These are phyloP conservation scores for Podarcis muralis DNA, from an alignment of 2,113 vertebrate genomes.

Conservation along the genomic window DNA sequence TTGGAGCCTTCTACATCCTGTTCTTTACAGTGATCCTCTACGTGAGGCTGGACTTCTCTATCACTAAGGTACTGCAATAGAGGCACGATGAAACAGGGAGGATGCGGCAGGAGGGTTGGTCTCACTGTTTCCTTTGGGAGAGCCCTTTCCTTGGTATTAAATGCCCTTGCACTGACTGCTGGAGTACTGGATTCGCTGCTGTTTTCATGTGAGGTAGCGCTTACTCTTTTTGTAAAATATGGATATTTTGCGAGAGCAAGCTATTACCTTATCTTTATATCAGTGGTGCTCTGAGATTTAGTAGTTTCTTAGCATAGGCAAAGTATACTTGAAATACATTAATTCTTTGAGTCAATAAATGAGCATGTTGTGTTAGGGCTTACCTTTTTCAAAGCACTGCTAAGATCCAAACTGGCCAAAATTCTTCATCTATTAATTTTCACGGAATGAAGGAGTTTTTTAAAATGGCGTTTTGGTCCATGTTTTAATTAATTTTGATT, in stretches of 20 bases:
- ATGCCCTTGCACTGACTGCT: accelerated
- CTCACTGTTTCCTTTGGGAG: background rate
- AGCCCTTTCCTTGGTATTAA: background rate
- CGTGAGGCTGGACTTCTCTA: conserved; percentile 96
- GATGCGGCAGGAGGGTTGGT: background rate
- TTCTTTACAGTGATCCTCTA: conserved; percentile 98
- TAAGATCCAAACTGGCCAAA: background rate
- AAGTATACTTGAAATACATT: background rate
- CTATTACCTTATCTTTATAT: background rate
- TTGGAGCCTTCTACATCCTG: conserved; percentile 95
- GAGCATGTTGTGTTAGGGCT: background rate
- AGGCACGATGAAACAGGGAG: background rate
- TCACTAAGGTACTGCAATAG: conserved; percentile 88
- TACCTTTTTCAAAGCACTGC: background rate
- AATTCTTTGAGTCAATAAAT: background rate
- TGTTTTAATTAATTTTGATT: background rate
- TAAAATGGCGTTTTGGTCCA: background rate
- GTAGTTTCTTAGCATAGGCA: background rate
- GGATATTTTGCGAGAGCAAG: background rate
- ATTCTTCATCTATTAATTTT: background rate
- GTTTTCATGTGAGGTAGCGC: background rate
- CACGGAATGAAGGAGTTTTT: background rate
- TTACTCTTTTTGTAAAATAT: background rate
- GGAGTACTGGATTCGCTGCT: background rate
- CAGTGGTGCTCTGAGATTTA: background rate